Percentiles rank a stretch among this genome's conserved stretches.
These are phyloP conservation scores for Tragopan temminckii DNA, from an alignment of 2,797 vertebrate species.

Conservation along the genomic window DNA sequence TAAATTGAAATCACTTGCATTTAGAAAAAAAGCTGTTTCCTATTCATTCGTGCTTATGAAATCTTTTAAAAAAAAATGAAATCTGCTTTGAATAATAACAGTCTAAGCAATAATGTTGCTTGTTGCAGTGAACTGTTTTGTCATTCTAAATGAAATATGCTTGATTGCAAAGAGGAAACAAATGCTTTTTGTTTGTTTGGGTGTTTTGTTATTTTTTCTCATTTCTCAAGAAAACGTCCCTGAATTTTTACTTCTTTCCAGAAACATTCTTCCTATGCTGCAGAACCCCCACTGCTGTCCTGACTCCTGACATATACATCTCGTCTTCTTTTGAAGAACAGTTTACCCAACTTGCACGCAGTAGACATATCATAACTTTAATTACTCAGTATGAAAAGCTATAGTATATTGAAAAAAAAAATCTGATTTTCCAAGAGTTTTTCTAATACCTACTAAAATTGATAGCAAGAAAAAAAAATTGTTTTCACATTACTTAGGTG, in stretches of 20 bases:
- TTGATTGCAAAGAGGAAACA: neutral
- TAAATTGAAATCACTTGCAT: neutral
- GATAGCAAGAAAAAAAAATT: conserved; percentile 78
- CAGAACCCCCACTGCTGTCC: neutral
- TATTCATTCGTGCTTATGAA: neutral
- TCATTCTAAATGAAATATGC: neutral
- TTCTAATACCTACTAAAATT: conserved; percentile 77
- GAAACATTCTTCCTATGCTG: neutral
- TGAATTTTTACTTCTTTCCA: conserved; percentile 4
- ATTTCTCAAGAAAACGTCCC: neutral
- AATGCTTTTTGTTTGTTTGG: neutral
- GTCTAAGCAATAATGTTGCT: neutral
- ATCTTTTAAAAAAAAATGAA: conserved; percentile 23
- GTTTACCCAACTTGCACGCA: neutral
- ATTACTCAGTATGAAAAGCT: conserved; percentile 16
- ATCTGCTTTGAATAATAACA: neutral
- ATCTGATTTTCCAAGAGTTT: conserved; percentile 44
- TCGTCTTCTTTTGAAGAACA: neutral
- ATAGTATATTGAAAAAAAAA: conserved; percentile 1
- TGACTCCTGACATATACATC: neutral
- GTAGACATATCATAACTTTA: neutral
- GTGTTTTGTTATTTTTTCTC: neutral
- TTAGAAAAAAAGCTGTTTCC: neutral
- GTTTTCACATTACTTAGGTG: conserved; percentile 84
- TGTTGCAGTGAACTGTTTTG: neutral